Conservation (phyloP, 2,888 invertebrate genomes). For the Noctua fimbriata region DNA sequence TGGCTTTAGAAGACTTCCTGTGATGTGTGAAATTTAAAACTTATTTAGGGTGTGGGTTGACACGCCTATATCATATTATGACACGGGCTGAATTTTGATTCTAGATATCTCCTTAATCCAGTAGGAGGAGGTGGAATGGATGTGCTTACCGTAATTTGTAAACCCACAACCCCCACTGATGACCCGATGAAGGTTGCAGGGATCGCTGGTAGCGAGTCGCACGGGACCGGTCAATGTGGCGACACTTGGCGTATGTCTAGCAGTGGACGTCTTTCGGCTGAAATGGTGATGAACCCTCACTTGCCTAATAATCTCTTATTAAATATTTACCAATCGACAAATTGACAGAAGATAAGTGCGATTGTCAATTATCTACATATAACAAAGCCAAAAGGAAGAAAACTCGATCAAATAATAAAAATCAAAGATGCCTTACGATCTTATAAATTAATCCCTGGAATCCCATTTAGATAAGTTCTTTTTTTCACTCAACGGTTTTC, state of each 20-base stretch:
- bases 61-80: neutral
- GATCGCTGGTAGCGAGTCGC: no score
- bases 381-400: neutral
- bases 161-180: neutral
- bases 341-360: neutral
- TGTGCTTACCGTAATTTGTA: neutral
- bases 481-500: constrained; percentile 55
- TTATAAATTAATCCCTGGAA: constrained; percentile 56
- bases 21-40: constrained; percentile 13
- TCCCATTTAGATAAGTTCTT: constrained; percentile 52
- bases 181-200: no score
- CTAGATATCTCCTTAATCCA: neutral
- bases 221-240: no score
- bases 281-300: no score
- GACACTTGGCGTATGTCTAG: no score
- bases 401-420: constrained; percentile 26
- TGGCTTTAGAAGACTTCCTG: neutral
- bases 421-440: constrained; percentile 30
- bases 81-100: neutral
- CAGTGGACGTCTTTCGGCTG: no score
- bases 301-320: neutral
- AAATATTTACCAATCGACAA: neutral
- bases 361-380: neutral
- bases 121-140: neutral
- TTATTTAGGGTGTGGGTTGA: neutral